Conservation (phyloP, 2,797 vertebrate genomes). For the Florisuga fusca region DNA sequence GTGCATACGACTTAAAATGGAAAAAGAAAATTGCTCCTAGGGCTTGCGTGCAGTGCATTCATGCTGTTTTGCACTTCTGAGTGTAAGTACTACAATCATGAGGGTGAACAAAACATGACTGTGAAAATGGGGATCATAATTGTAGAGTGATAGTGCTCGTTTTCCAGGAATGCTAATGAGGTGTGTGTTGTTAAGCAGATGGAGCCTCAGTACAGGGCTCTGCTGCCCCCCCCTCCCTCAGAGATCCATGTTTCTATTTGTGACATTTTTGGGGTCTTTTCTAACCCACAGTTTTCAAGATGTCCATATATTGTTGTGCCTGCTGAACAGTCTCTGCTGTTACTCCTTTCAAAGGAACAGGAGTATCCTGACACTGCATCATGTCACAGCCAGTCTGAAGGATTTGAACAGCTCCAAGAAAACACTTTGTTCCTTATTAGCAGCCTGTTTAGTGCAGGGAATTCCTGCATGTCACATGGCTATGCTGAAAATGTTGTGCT, state of each 20-base stretch:
- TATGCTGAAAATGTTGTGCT: background rate
- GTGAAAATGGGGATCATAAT: background rate
- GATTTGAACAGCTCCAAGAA: slow-evolving; percentile 29
- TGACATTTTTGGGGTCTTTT: background rate
- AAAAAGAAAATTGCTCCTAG: background rate
- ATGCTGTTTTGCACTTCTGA: background rate
- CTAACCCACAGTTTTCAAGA: slow-evolving; percentile 32
- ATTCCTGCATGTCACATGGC: background rate
- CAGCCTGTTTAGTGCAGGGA: background rate
- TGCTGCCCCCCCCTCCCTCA: background rate
- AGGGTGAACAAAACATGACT: background rate
- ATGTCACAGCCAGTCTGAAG: slow-evolving; percentile 30
- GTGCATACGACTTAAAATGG: background rate
- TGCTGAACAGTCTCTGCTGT: background rate
- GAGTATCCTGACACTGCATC: slow-evolving; percentile 6
- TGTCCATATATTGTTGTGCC: background rate
- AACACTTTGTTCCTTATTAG: slow-evolving; percentile 48
- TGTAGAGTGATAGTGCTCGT: background rate
- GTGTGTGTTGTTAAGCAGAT: background rate
- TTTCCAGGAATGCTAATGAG: background rate
- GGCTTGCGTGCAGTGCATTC: background rate
- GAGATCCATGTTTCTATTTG: slow-evolving; percentile 4
- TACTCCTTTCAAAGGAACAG: slow-evolving; percentile 30
- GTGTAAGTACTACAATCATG: background rate
- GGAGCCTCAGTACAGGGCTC: background rate